Evolutionary conservation across 2,797 vertebrate species (phyloP).

Genomic region (Anguilla megastoma): DNA sequence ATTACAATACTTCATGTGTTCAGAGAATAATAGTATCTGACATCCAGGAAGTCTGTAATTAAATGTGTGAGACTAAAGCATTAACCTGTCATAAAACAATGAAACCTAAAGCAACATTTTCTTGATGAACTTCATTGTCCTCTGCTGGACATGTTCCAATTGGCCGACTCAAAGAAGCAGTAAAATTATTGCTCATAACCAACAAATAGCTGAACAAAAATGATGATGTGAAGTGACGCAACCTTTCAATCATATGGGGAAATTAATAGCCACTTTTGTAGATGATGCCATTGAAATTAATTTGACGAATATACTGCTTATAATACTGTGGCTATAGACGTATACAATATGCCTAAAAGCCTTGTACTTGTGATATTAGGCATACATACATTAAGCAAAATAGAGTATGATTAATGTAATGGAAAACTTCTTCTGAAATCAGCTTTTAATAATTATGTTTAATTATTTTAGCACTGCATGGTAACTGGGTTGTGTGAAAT

Average conservation of each 20-base stretch:
- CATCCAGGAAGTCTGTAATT: neutral
- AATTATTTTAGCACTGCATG: neutral
- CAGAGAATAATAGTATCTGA: neutral
- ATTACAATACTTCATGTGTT: neutral
- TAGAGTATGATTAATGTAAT: too few species aligned
- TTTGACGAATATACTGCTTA: too few species aligned
- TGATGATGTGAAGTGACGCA: too few species aligned
- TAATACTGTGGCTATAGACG: too few species aligned
- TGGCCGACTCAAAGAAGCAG: neutral
- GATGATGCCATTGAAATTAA: too few species aligned
- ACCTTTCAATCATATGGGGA: too few species aligned
- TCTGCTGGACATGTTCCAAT: neutral
- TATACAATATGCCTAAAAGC: too few species aligned
- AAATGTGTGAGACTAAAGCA: neutral
- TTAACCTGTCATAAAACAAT: neutral
- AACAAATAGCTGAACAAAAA: too few species aligned
- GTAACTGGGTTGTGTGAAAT: neutral
- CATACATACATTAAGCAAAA: too few species aligned
- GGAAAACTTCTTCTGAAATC: neutral
- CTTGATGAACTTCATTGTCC: neutral
- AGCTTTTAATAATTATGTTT: neutral
- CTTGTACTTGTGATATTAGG: too few species aligned
- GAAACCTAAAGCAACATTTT: neutral
- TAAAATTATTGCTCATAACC: neutral
- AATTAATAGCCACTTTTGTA: too few species aligned